A percentile compares a stretch with the other conserved stretches of the same genome.
Evolutionary conservation across 2,797 vertebrate genomes (phyloP).

Genomic region (Botia almorhae): DNA sequence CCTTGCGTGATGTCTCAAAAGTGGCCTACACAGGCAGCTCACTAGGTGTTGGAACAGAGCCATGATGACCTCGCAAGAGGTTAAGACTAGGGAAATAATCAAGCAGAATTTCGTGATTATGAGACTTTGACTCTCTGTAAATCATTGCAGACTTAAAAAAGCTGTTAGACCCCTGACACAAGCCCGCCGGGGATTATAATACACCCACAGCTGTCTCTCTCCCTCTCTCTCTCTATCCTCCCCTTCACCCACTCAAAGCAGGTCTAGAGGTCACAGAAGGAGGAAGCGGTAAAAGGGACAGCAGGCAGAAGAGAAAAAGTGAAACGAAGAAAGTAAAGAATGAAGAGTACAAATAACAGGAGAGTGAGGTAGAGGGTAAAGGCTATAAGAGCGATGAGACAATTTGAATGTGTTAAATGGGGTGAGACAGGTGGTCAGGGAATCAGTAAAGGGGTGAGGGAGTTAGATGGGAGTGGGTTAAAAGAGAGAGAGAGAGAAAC

Average conservation of each 20-base stretch:
- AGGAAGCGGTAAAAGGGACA: constrained; percentile 52
- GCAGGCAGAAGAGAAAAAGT: constrained; percentile 50
- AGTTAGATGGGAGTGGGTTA: constrained; percentile 21
- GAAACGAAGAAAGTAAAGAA: constrained; percentile 40
- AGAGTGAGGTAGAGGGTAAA: constrained; percentile 33
- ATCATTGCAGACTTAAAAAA: constrained; percentile 51
- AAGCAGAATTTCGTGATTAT: constrained; percentile 54
- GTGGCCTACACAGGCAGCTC: background rate
- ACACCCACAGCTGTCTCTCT: constrained; percentile 48
- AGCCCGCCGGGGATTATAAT: constrained; percentile 50
- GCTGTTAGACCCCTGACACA: constrained; percentile 47
- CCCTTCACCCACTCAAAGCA: constrained; percentile 46
- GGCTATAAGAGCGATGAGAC: constrained; percentile 25
- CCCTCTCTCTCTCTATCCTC: constrained; percentile 8
- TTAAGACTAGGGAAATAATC: constrained; percentile 53
- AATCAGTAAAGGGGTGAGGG: constrained; percentile 34
- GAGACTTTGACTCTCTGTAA: constrained; percentile 57
- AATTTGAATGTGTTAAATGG: constrained; percentile 50
- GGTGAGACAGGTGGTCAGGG: constrained; percentile 30
- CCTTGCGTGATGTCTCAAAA: background rate
- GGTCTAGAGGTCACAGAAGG: constrained; percentile 54
- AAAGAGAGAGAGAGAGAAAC: constrained; percentile 9
- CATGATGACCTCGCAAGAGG: constrained; percentile 15
- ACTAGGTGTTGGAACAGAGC: constrained; percentile 1
- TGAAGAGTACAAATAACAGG: constrained; percentile 23